Evolutionary conservation across 2,888 invertebrate species (phyloP), one percentile per base, ranked within the genome.

Genomic region (Plagodis dolabraria): DNA sequence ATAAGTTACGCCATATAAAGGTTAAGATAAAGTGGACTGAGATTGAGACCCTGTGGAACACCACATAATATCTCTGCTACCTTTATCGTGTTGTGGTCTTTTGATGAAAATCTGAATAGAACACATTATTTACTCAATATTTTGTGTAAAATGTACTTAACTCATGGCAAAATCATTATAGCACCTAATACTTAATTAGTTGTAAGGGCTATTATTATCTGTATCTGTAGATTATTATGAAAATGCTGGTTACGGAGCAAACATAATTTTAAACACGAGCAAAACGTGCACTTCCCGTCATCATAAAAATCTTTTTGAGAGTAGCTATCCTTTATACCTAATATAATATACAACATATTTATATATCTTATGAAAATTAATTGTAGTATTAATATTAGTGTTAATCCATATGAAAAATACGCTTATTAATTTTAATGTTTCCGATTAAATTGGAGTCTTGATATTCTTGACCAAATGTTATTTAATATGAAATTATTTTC

Each of bases 341-440:
- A 47, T 62, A 65, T 56, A 22, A 22, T 22, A 36, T 40, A 40
- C 40, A 40, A 60, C 42, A 46, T 60, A 52, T 38, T 35, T 62
- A 64, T 50, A 61, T 65, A 57, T 8, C 36, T 63, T 64, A 58
- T 62, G 64, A 68, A 68, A 63, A 47, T 70, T 11, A 50, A 70
- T 67, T 54, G 63, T 65, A 69, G 63, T 49, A 22, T 60, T 62
- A 59, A 76, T 70, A 65, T 77, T 86, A 87, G 85, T 81, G 70
- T 80, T 81, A 88, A 88, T 85, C 89, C 87, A 86, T 87, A 90
- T 90, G 83, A 90, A 87, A 85, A 87, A 89, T 92, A 92, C 92
- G 92, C 92, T 92, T 92, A 92, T 92, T 92, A 92, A 92, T 91
- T 91, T 91, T 92, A 92, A 91, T 89, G 80, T 89, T 89, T 92